Percentiles rank a stretch among this genome's conserved stretches.
Evolutionary conservation across 2,797 vertebrate species (phyloP).

Genomic region (Malacoraja senta): DNA sequence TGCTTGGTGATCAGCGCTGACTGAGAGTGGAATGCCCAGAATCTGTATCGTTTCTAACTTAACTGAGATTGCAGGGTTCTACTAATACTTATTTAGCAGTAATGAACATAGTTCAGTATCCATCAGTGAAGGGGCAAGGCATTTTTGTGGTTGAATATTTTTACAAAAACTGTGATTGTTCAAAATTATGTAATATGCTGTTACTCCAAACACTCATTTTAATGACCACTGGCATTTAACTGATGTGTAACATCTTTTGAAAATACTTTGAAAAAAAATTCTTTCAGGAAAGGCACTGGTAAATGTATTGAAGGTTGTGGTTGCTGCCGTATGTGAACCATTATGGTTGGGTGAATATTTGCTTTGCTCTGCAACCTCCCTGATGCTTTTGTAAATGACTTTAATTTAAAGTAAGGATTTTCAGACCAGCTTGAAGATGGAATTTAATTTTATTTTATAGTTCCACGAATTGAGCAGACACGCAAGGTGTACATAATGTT

Average conservation of each 20-base stretch:
- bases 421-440: background rate
- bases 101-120: background rate
- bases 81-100: background rate
- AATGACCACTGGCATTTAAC: background rate
- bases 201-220: background rate
- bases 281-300: background rate
- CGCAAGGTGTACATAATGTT: background rate
- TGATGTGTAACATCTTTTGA: background rate
- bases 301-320: background rate
- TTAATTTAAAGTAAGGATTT: background rate
- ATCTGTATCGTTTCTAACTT: too few relatives aligned
- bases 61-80: background rate
- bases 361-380: background rate
- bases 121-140: background rate
- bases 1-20: too few relatives aligned
- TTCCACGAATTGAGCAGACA: background rate
- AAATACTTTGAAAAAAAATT: background rate
- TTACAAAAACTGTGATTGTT: background rate
- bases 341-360: background rate
- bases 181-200: too few relatives aligned
- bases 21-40: too few relatives aligned
- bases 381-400: background rate
- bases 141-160: background rate
- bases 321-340: background rate
- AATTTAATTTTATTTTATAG: background rate